Evolutionary conservation across 2,888 invertebrate species (phyloP), one percentile per base, ranked within the genome.

Genomic region (Microchrysa polita): DNA sequence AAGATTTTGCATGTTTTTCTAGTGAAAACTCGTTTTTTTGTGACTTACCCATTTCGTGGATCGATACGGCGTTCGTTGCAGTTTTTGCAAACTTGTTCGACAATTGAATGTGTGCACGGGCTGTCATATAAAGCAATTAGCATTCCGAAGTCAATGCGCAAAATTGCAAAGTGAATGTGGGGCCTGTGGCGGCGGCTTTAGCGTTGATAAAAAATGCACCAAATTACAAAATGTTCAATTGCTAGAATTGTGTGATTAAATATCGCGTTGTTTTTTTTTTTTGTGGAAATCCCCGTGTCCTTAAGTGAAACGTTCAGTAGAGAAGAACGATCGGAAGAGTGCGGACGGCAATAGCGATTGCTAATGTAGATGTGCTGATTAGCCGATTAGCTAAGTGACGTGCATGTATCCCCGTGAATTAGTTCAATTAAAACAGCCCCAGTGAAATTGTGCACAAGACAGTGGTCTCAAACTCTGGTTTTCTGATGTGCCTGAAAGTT

Each of bases 401-500:
- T 48, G 16, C 48, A n/a, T n/a, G 48, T 48, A 4, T 48, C 12
- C 14, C 48, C 48, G 48, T 48, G 48, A 34, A 34, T 34, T 34
- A 34, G 27, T 34, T 34, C 27, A 34, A 34, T 48, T n/a, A 48
- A 48, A 48, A n/a, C 48, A 12, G 5, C 48, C 48, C 12, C 2
- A 48, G 48, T 48, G 59, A 59, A 23, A 34, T 34, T 34, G 27
- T 34, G 61, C 12, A 57, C n/a, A 42, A 61, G 61, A 42, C 48
- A 34, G 63, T 2, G 63, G 44, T 18, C 22, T 7, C 44, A 48
- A 48, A 48, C 2, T 42, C 40, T 57, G 69, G 10, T 57, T 16
- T 57, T 69, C 69, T 69, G 69, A 69, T 69, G 69, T 69, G 69
- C 69, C 69, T 69, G 22, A 40, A 55, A 40, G 40, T 53, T 27